These are phyloP conservation scores for Cryptomyrus ogoouensis DNA, from an alignment of 2,113 vertebrate species.

Conservation along the genomic window DNA sequence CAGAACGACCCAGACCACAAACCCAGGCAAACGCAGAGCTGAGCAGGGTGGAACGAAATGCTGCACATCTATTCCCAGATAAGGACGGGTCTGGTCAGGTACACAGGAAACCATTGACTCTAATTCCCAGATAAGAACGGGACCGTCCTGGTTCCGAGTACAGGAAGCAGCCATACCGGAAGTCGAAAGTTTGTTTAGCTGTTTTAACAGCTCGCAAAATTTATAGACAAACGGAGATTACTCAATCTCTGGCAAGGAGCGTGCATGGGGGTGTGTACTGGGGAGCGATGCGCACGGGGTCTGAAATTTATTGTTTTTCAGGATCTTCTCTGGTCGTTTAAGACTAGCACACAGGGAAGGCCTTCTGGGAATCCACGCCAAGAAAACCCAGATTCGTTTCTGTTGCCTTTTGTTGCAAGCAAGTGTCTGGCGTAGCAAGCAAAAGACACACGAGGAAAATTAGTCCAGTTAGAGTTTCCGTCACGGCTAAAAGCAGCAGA, in stretches of 20 bases:
- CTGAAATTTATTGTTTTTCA: slow-evolving; percentile 32
- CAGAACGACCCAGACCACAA: not conserved
- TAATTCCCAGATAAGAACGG: not conserved
- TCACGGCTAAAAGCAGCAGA: slow-evolving; percentile 39
- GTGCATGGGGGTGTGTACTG: not conserved
- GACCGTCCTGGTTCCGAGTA: not conserved
- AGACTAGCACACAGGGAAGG: slow-evolving; percentile 6
- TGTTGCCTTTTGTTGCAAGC: slow-evolving; percentile 7
- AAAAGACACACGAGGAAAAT: slow-evolving; percentile 33
- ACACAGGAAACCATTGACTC: not conserved
- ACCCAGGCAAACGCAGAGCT: not conserved
- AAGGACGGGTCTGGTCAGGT: not conserved
- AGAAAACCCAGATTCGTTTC: slow-evolving; percentile 26
- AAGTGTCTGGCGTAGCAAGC: slow-evolving; percentile 3
- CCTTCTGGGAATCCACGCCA: slow-evolving; percentile 30
- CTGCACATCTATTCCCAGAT: not conserved
- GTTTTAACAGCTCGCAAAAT: not conserved
- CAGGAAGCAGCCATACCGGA: not conserved
- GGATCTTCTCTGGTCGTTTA: slow-evolving; percentile 34
- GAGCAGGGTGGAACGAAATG: not conserved
- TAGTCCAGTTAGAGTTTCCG: slow-evolving; percentile 36
- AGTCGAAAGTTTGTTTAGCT: not conserved
- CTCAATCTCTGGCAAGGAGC: not conserved
- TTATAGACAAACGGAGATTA: not conserved
- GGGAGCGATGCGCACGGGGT: not conserved